Evolutionary conservation across 2,113 vertebrate genomes (phyloP).

Genomic region (Chloroceryle aenea): DNA sequence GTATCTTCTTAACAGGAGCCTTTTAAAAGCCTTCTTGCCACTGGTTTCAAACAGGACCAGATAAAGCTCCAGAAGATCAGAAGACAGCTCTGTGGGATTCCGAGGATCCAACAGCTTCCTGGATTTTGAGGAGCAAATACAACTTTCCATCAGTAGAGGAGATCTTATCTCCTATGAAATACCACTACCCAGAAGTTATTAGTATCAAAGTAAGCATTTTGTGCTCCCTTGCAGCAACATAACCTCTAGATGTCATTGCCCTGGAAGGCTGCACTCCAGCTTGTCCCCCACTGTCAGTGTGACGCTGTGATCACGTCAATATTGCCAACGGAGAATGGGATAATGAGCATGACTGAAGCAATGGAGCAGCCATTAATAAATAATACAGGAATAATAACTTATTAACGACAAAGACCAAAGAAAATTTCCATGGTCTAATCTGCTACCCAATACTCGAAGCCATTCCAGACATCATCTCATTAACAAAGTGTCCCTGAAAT

Average conservation of each 20-base stretch:
- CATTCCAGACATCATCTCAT: not conserved
- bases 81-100: accelerated
- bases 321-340: not conserved
- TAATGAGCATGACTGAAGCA: not conserved
- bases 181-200: accelerated
- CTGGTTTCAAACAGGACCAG: not conserved
- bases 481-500: not conserved
- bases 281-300: accelerated
- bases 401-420: not conserved
- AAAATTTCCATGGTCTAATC: not conserved
- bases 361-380: not conserved
- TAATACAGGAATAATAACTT: not conserved
- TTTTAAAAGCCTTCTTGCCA: accelerated
- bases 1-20: not conserved
- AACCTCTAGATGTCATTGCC: not conserved
- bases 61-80: not conserved
- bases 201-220: not conserved
- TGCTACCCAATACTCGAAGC: not conserved
- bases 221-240: not conserved
- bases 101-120: accelerated
- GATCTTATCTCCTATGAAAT: not conserved
- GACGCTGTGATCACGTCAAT: accelerated
- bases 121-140: not conserved
- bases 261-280: not conserved
- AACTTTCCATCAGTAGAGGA: accelerated